Base-by-base conservation (phyloP, 64 coral and sea anemone genomes). In the Porites lutea region DNA sequence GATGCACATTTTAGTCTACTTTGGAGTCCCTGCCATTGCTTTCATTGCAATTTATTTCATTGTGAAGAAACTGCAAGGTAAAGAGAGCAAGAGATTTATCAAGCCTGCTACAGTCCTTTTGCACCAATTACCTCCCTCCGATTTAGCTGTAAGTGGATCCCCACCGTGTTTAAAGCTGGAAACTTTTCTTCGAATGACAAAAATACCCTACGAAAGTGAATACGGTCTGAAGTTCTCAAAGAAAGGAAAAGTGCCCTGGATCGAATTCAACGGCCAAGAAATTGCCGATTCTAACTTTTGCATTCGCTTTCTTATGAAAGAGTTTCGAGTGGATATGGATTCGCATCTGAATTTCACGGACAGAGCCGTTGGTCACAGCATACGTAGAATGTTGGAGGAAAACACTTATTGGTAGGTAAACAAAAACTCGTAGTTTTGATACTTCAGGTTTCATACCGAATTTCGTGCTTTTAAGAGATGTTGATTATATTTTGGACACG, bases 191-290 rank as follows among this genome's bases (percentile, higher is more conserved):
- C 90, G 90, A 13, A 92, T 92, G 90, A 72, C 80, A 37, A 92
- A 92, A 13, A 92, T 92, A 69, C 90, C 90, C 45, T 92, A 92
- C 73, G 57, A 86, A 19, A 52, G 27, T 16, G 61, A 71, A 23
- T 60, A 52, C 21, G 57, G 69, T 7, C 53, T 83, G 52, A 92
- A 86, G 18, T 67, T 73, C 27, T 92, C 90, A 2, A 86, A 70
- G 52, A 92, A 92, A 74, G 90, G 90, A 16, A 92, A 92, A 73
- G 65, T 92, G 54, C 90, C 90, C 9, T 92, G 90, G 90, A 85
- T 92, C 13, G 90, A 92, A 71, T 77, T 85, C 15, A 85, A 92
- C 44, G 90, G 80, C 2, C 55, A 86, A 59, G 79, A 59, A 18
- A 18, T 92, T 27, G 71, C 90, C 15, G 90, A 92, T 65, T 92